A percentile compares a stretch with the other conserved stretches of the same genome.
Evolutionary conservation across 2,113 vertebrate species (phyloP).

Genomic region (Zosterops lateralis): DNA sequence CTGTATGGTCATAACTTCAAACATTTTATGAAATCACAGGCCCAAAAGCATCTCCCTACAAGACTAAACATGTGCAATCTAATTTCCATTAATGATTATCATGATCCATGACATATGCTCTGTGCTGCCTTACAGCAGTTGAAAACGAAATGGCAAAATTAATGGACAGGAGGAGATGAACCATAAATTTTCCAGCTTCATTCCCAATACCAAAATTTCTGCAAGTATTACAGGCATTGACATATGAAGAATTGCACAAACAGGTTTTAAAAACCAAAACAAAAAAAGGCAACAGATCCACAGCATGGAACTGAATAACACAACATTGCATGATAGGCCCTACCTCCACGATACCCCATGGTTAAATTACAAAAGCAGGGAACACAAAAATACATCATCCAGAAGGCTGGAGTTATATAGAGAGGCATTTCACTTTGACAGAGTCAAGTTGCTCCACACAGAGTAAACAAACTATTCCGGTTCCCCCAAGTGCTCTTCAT

Average conservation of each 20-base stretch:
- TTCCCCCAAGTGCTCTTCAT: not conserved
- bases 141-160: not conserved
- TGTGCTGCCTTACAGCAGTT: not conserved
- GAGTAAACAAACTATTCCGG: constrained; percentile 7
- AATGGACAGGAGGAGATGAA: not conserved
- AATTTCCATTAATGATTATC: not conserved
- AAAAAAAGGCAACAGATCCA: not conserved
- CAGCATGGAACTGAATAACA: not conserved
- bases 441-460: not conserved
- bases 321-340: not conserved
- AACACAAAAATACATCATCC: not conserved
- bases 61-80: not conserved
- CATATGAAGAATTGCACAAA: not conserved
- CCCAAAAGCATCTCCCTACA: not conserved
- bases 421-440: not conserved
- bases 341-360: not conserved
- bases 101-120: not conserved
- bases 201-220: not conserved
- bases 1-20: not conserved
- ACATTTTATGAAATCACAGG: not conserved
- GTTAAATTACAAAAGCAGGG: not conserved
- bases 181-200: not conserved
- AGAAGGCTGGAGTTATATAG: not conserved
- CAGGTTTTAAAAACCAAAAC: not conserved
- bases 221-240: not conserved